Evolutionary conservation across 1,140 invertebrate species (phyloP).

Genomic region (Oppia nitens): DNA sequence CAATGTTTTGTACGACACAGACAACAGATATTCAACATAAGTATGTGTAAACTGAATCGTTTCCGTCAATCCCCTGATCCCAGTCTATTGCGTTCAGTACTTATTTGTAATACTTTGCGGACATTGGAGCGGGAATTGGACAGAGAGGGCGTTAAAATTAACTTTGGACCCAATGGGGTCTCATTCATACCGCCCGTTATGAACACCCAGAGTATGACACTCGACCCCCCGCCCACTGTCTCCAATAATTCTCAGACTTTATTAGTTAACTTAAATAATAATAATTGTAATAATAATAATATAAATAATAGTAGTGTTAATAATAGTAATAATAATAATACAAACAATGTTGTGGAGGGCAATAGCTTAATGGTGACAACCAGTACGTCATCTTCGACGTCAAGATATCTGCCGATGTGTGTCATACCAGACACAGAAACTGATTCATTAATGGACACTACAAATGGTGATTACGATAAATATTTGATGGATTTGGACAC

Average conservation of each 20-base stretch:
- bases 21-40: conserved; percentile 73
- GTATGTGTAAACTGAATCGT: conserved; percentile 74
- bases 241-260: no score
- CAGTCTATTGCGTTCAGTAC: conserved; percentile 70
- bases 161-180: conserved; percentile 20
- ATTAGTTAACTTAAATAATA: not conserved
- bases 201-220: conserved; percentile 17
- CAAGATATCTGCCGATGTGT: not conserved
- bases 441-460: not conserved
- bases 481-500: conserved; percentile 19
- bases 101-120: conserved; percentile 82
- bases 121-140: conserved; percentile 79
- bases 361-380: not conserved
- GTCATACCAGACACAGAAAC: not conserved
- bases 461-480: conserved; percentile 16
- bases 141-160: conserved; percentile 40
- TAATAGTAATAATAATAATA: not conserved
- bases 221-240: conserved; percentile 22
- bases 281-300: not conserved
- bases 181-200: conserved; percentile 17
- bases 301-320: not conserved
- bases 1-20: conserved; percentile 37
- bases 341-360: not conserved
- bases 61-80: conserved; percentile 74
- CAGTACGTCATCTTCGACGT: not conserved